Conservation (phyloP, 2,113 vertebrate genomes). For the Carettochelys insculpta region DNA sequence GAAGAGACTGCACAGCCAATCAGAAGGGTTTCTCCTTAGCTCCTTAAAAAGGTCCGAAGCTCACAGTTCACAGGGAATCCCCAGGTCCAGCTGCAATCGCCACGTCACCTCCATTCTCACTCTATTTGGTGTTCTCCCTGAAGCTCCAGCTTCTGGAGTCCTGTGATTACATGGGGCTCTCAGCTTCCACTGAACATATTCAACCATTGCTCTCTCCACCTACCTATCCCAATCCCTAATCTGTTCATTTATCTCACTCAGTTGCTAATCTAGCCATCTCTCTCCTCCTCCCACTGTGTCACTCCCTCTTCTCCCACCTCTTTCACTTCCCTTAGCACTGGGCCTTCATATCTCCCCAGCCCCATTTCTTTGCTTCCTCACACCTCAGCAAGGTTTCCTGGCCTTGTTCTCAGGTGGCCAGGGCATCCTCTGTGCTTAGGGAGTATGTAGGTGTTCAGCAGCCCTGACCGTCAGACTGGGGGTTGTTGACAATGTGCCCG, state of each 20-base stretch:
- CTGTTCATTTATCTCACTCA: too few relatives aligned
- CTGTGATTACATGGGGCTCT: too few relatives aligned
- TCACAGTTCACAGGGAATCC: too few relatives aligned
- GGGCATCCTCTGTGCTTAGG: background rate
- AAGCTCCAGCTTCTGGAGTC: too few relatives aligned
- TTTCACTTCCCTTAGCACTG: background rate
- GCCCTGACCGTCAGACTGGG: background rate
- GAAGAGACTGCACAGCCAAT: background rate
- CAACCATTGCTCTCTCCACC: background rate
- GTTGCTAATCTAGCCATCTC: background rate
- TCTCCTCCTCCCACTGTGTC: background rate
- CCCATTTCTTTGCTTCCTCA: background rate
- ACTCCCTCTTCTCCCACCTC: background rate
- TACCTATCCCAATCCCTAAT: too few relatives aligned
- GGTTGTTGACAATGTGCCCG: too few relatives aligned
- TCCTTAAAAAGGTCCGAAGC: too few relatives aligned
- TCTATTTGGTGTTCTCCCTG: too few relatives aligned
- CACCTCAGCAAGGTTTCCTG: background rate
- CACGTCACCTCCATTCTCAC: too few relatives aligned
- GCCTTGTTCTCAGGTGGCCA: background rate
- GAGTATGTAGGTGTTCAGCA: background rate
- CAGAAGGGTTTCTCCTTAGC: background rate
- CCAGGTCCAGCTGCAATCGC: too few relatives aligned
- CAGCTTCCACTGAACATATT: background rate
- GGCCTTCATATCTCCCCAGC: background rate